Conservation (phyloP, 2,888 invertebrate species). For the Caenorhabditis zanzibari region DNA sequence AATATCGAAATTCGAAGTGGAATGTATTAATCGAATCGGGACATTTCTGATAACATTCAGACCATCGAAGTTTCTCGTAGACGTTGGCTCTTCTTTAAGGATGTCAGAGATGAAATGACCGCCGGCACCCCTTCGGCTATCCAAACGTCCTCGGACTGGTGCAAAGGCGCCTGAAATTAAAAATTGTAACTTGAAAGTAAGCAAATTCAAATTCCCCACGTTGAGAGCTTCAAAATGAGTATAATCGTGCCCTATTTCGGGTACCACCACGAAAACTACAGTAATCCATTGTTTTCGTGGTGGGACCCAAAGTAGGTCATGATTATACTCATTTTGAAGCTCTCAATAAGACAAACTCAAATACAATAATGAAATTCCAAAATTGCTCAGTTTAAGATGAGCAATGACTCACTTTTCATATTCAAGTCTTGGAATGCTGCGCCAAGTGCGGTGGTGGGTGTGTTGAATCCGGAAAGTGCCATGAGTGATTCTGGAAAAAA, state of each 20-base stretch:
- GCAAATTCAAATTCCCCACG: background rate
- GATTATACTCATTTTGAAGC: slow-evolving; percentile 1
- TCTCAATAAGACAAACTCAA: background rate
- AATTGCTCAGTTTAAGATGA: no score
- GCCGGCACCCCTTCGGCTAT: background rate
- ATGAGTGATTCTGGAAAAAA: slow-evolving; percentile 61
- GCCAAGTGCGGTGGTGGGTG: slow-evolving; percentile 75
- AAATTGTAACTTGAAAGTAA: no score
- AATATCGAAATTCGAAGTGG: slow-evolving; percentile 47
- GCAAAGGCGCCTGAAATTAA: slow-evolving; percentile 67
- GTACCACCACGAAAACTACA: background rate
- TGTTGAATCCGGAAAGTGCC: slow-evolving; percentile 74
- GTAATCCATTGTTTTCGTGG: background rate
- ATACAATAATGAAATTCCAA: background rate
- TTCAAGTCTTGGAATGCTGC: slow-evolving; percentile 71
- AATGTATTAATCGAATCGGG: slow-evolving; percentile 56
- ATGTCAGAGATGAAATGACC: slow-evolving; percentile 53
- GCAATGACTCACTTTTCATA: slow-evolving; percentile 69
- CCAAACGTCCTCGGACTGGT: slow-evolving; percentile 45
- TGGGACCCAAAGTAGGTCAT: background rate
- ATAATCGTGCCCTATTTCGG: background rate
- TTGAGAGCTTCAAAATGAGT: background rate
- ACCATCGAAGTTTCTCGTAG: slow-evolving; percentile 3
- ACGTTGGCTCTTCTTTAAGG: slow-evolving; percentile 30
- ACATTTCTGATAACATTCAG: slow-evolving; percentile 53